A percentile compares a stretch with the other conserved stretches of the same genome.
phyloP scores from a whole-genome alignment of 1,140 invertebrate genomes.

The Drosophila willistoni region DNA sequence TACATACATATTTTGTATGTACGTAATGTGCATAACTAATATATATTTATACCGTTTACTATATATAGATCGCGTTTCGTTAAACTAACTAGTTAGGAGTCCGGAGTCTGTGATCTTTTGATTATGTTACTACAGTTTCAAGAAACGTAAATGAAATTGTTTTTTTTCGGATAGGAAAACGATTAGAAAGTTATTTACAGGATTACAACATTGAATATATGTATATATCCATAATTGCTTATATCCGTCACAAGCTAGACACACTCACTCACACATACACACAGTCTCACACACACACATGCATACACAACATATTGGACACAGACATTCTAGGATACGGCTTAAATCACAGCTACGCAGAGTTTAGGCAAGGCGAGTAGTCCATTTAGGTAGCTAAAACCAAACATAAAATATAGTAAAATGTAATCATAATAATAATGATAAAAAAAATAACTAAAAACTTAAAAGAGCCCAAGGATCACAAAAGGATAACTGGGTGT shows the following conservation, averaged over 20 bases:
- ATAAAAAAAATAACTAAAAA: background rate
- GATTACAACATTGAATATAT: slow-evolving; percentile 12
- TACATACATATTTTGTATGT: slow-evolving; percentile 15
- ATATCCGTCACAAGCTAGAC: slow-evolving; percentile 1
- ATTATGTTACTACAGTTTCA: slow-evolving; percentile 55
- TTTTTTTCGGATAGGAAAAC: background rate
- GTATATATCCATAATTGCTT: slow-evolving; percentile 8
- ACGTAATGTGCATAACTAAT: slow-evolving; percentile 22
- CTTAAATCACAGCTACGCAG: slow-evolving; percentile 76
- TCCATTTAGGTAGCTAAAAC: slow-evolving; percentile 35
- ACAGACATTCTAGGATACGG: slow-evolving; percentile 30
- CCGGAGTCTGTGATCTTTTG: slow-evolving; percentile 46
- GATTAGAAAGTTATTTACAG: slow-evolving; percentile 5
- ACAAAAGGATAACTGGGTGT: background rate
- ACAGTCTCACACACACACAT: background rate
- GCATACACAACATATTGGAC: slow-evolving; percentile 19
- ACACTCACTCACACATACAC: background rate
- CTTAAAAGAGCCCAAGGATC: background rate
- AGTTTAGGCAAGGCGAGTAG: slow-evolving; percentile 75
- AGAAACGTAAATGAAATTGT: background rate
- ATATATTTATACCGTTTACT: background rate
- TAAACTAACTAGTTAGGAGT: slow-evolving; percentile 42
- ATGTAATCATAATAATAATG: background rate
- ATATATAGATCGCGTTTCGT: slow-evolving; percentile 8
- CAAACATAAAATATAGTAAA: slow-evolving; percentile 2